Conservation (phyloP, 1,140 invertebrate genomes). For the Drosophila miranda region DNA sequence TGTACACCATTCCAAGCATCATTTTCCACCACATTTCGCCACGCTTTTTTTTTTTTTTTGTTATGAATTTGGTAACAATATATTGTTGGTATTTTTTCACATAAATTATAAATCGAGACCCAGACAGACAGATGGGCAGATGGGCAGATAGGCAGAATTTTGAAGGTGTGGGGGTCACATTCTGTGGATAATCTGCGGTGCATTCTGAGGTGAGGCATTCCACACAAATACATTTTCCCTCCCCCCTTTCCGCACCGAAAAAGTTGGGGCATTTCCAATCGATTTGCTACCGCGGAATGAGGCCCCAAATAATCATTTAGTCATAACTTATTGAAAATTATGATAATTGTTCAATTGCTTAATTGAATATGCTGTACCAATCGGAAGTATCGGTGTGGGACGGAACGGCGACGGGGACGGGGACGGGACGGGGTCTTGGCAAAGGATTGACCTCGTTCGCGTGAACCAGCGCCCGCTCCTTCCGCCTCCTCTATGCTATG, state of each 20-base stretch:
- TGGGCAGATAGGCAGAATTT: no score
- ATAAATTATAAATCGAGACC: constrained; percentile 36
- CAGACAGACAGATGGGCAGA: constrained; percentile 7
- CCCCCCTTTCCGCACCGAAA: background rate
- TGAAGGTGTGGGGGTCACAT: background rate
- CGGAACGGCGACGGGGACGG: background rate
- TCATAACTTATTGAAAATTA: constrained; percentile 54
- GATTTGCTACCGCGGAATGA: constrained; percentile 11
- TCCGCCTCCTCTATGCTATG: background rate
- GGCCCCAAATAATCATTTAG: constrained; percentile 36
- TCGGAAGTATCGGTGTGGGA: constrained; percentile 20
- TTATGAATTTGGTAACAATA: background rate
- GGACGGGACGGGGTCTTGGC: background rate
- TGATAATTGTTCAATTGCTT: constrained; percentile 57
- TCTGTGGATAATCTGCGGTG: constrained; percentile 37
- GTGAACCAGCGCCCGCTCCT: background rate
- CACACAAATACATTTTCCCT: constrained; percentile 11
- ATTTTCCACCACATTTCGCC: background rate
- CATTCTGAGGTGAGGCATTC: background rate
- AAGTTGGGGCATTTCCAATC: constrained; percentile 15
- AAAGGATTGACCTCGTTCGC: constrained; percentile 12
- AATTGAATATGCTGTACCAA: constrained; percentile 46
- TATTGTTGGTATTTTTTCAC: constrained; percentile 13
- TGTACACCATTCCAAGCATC: constrained; percentile 20
- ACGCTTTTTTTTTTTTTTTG: constrained; percentile 10